These are phyloP conservation scores for Imbricaverruca yamaguchii DNA, from an alignment of 2,888 invertebrate species.

Conservation along the genomic window DNA sequence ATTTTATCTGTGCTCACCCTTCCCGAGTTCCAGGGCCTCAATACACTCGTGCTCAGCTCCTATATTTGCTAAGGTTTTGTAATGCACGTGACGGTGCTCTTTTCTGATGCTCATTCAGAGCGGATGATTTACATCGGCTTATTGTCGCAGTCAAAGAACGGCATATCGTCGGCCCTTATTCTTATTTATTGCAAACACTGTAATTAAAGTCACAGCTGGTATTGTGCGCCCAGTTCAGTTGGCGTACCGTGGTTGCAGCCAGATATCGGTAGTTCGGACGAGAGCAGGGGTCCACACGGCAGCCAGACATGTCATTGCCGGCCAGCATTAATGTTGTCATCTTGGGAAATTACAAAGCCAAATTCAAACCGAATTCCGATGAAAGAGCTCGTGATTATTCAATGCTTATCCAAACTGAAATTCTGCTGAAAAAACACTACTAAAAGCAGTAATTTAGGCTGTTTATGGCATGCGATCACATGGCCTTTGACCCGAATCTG, in stretches of 20 bases:
- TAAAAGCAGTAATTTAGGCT: too few species aligned
- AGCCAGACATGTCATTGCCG: too few species aligned
- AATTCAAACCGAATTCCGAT: too few species aligned
- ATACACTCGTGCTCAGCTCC: background rate
- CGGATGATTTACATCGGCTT: background rate
- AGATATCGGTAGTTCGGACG: too few species aligned
- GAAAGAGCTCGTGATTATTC: too few species aligned
- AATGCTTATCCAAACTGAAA: too few species aligned
- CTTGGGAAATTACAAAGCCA: too few species aligned
- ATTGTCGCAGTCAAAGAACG: background rate
- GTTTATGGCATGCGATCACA: too few species aligned
- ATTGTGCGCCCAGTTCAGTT: background rate
- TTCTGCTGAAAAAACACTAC: too few species aligned
- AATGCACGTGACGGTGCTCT: background rate
- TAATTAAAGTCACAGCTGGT: background rate
- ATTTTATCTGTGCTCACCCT: background rate
- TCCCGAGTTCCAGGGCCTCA: background rate
- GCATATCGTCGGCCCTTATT: background rate
- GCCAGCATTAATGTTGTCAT: too few species aligned
- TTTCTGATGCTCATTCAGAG: background rate
- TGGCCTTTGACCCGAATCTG: too few species aligned
- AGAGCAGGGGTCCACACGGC: too few species aligned
- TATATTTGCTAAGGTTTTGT: background rate
- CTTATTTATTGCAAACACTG: constrained; percentile 14
- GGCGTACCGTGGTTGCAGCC: background rate